Evolutionary conservation across 2,113 vertebrate genomes (phyloP), one percentile per base, ranked within the genome.

Genomic region (Bos taurus): DNA sequence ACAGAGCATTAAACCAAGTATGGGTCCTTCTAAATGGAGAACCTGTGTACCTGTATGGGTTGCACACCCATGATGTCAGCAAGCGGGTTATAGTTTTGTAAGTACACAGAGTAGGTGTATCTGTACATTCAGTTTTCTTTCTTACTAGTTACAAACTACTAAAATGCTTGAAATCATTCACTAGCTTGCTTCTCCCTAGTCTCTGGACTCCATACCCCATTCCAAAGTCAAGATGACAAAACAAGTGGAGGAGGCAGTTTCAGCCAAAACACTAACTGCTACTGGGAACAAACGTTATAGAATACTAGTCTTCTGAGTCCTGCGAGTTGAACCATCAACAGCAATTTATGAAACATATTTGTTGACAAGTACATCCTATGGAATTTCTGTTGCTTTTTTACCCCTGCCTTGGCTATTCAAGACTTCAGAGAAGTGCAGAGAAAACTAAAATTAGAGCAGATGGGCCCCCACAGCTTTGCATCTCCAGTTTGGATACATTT

Each of bases 371-470:
- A 62, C 33, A 7, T 50, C 48, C 30, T 56, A 86, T 43, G 40
- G 40, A 64, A 85, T 91, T 94, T 81, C 46, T 78, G 14, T 43
- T 56, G 48, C 36, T 21, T 89, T 7, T 67, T 36, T 43, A 12
- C 9, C 30, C 52, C 25, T 19, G 2, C 46, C 15, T 6, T 67
- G 82, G 40, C 19, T 93, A 46, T 77, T 85, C 3, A 64, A 33
- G 17, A 81, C 64, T 82, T 71, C 43, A 80, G 59, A 83, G 54
- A 88, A 90, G 82, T 33, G 2, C 3, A 36, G 30, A 90, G 54
- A 97, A 74, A 82, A 82, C 17, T 95, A 85, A 88, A 96, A 86
- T 93, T 54, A 85, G 89, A 82, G 52, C 54, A 93, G 67, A 94
- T 85, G 43, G 85, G 59, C 59, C 56, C 54, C 17, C 21, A 33